Conservation (phyloP, 2,888 invertebrate species). For the Chrysolina oricalcia region DNA sequence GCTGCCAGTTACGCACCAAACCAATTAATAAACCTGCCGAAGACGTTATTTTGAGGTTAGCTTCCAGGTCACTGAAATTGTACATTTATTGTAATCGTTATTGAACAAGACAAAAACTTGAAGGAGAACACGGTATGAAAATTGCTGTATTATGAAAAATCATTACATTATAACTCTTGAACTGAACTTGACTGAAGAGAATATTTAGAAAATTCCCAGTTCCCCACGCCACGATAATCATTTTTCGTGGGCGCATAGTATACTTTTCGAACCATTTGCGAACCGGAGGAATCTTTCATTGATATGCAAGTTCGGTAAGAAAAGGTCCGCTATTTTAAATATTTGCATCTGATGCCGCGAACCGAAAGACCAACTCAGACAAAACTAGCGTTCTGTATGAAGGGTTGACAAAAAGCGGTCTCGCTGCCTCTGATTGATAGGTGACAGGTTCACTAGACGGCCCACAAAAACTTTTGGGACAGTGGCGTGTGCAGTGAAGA, state of each 20-base stretch:
- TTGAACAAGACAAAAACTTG: too few species aligned
- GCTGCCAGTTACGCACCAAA: too few species aligned
- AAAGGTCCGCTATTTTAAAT: slow-evolving; percentile 69
- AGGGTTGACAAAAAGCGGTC: slow-evolving; percentile 72
- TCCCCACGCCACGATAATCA: not conserved
- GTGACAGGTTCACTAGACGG: slow-evolving; percentile 71
- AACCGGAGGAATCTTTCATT: slow-evolving; percentile 56
- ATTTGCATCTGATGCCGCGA: slow-evolving; percentile 66
- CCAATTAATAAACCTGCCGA: too few species aligned
- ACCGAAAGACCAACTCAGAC: slow-evolving; percentile 58
- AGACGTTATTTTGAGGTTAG: not conserved
- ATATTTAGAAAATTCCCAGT: too few species aligned
- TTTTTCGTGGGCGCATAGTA: not conserved
- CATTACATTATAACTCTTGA: too few species aligned
- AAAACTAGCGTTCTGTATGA: slow-evolving; percentile 71
- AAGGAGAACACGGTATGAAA: too few species aligned
- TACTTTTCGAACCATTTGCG: slow-evolving; percentile 26
- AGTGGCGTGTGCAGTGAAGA: slow-evolving; percentile 6
- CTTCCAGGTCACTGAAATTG: too few species aligned
- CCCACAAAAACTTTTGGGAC: slow-evolving; percentile 63
- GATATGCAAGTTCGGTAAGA: slow-evolving; percentile 61
- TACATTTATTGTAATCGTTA: too few species aligned
- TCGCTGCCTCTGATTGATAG: slow-evolving; percentile 72
- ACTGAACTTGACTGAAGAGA: too few species aligned
- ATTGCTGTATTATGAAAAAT: too few species aligned